A percentile compares a stretch with the other conserved stretches of the same genome.
Evolutionary conservation across 2,113 vertebrate species (phyloP).

Genomic region (Calyptomena viridis): DNA sequence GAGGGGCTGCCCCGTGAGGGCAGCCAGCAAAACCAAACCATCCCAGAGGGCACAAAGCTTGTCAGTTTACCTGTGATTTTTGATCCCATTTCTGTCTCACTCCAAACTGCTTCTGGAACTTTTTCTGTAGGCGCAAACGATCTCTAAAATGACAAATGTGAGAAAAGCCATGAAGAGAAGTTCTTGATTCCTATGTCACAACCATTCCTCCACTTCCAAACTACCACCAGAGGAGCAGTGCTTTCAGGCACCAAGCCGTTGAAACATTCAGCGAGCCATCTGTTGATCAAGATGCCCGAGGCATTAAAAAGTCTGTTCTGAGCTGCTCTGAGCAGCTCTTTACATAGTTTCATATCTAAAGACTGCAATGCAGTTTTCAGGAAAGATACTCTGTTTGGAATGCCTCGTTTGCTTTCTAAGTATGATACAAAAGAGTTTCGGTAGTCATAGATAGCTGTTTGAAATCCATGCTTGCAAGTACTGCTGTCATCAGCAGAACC

Average conservation of each 20-base stretch:
- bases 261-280: not conserved
- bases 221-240: not conserved
- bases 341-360: not conserved
- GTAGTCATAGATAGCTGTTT: rapidly evolving
- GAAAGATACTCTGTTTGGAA: not conserved
- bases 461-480: not conserved
- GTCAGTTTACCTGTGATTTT: constrained; percentile 89
- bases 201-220: not conserved
- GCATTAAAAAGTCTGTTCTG: not conserved
- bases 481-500: not conserved
- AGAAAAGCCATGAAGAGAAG: not conserved
- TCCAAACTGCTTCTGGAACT: constrained; percentile 99
- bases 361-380: not conserved
- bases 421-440: rapidly evolving
- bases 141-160: constrained; percentile 76
- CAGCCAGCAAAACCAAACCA: not conserved
- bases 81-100: constrained; percentile 99
- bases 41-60: not conserved
- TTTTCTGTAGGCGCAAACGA: constrained; percentile 95
- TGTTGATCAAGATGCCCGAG: not conserved
- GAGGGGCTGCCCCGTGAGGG: rapidly evolving
- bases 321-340: not conserved
- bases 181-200: not conserved
- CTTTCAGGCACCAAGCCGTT: not conserved
- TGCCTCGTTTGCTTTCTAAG: rapidly evolving